Base-by-base conservation (phyloP, 2,888 invertebrate genomes). In the Leptinotarsa rubiginosa region DNA sequence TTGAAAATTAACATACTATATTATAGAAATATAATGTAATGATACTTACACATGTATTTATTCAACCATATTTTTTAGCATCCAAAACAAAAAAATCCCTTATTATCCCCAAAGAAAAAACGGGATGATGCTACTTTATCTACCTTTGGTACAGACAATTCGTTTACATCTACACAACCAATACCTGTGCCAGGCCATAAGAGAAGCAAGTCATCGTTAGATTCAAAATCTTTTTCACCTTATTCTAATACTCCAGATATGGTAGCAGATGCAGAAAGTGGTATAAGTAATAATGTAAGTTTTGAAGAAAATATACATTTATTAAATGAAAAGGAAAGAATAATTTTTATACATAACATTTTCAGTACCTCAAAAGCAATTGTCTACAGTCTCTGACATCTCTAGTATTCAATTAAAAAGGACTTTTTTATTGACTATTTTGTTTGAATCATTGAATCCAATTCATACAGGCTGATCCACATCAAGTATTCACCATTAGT, bases 171-270 rank as follows among this genome's bases (percentile, higher is more conserved):
- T 47, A 85, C 88, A 18, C 88, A 88, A 72, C 87, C 89, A 10
- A 85, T 88, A 49, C 88, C 88, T 15, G 87, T 88, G 49, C 83
- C 85, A 2, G 79, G 83, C 7, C 87, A 87, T 76, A 85, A 87
- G 77, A 86, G 88, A 82, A 89, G 86, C 76, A 85, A 84, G 77
- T 86, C 85, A 12, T 84, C 85, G 56, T 78, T 86, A 16, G 87
- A 88, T 50, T 82, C 82, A 31, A 86, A 86, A 75, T 85, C 86
- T 66, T 83, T 85, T 66, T 86, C 87, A 20, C 80, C 86, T 12
- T 86, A 81, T 78, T 86, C 84, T 50, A 83, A 84, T 69, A 83
- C 87, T 13, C 91, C 92, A 0, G 92, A 92, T 83, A 92, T 92
- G 91, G 91, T 92, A 75, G 91, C 91, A 0, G 92, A 93, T 79